Base-by-base conservation (phyloP, 2,888 invertebrate genomes). In the Andrena minutula region DNA sequence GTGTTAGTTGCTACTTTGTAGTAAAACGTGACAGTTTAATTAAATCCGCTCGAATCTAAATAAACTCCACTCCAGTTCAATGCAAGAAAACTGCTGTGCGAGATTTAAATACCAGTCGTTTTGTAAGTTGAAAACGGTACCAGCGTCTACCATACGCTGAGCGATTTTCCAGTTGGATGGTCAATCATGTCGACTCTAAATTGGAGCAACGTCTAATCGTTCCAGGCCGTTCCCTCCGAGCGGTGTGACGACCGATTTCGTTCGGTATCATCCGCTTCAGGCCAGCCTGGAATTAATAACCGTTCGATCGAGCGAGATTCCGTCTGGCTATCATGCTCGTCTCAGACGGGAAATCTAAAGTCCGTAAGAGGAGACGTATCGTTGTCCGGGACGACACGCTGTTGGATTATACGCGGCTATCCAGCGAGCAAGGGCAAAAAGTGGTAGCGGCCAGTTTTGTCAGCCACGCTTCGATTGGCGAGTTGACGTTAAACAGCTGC, bases 361-460 rank as follows among this genome's bases (percentile, higher is more conserved):
- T n/a, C 75, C 56, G 79, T 70, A 83, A 73, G 23, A 32, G 83
- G 81, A 78, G 77, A 75, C 70, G 63, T 51, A 23, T 69, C 75
- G 75, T 35, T 10, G 69, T 49, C 26, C 4, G 51, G 51, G 49
- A 64, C 71, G 49, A 56, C 75, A 26, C 58, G 75, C 35, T 47
- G 77, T 68, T 28, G 66, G 77, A 83, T 83, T 83, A 81, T 77
- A 74, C 66, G 76, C 61, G 73, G 63, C 56, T 51, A 70, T 64
- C 41, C 51, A 23, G 30, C 66, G 65, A 30, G 47, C 30, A 12
- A 63, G 69, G 61, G 74, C 78, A 85, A 83, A 83, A 83, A 83
- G 84, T 75, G 70, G 83, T 83, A 83, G 82, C 82, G 77, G 76
- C 76, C 66, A 83, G 82, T 83, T 84, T 80, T 80, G 83, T 83